Percentiles rank a stretch among this genome's conserved stretches.
Conservation (phyloP, 2,888 invertebrate genomes). For the Drosophila anomelani region DNA sequence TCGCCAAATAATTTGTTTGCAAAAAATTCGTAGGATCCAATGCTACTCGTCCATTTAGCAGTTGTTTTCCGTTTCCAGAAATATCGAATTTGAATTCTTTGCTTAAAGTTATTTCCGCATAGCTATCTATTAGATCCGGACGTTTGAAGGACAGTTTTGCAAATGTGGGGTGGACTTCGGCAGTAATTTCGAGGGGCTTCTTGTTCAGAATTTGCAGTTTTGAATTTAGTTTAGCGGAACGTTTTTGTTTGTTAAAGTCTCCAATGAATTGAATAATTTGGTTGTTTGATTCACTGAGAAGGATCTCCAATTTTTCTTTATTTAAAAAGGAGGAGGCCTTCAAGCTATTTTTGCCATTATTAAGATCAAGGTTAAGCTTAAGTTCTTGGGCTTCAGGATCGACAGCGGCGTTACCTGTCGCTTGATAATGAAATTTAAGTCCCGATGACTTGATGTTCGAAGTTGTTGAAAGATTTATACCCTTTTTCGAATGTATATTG, state of each 20-base stretch:
- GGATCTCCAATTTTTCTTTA: slow-evolving; percentile 81
- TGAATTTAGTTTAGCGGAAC: slow-evolving; percentile 60
- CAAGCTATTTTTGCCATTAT: slow-evolving; percentile 75
- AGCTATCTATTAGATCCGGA: slow-evolving; percentile 68
- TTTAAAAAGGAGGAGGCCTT: slow-evolving; percentile 75
- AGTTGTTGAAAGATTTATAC: slow-evolving; percentile 84
- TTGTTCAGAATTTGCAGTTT: slow-evolving; percentile 72
- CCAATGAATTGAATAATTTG: slow-evolving; percentile 69
- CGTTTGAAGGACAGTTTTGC: slow-evolving; percentile 70
- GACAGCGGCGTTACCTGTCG: slow-evolving; percentile 75
- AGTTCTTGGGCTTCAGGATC: slow-evolving; percentile 75
- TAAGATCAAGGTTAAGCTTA: slow-evolving; percentile 79
- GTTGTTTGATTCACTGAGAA: slow-evolving; percentile 69
- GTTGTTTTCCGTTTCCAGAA: slow-evolving; percentile 65
- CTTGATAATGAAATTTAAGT: slow-evolving; percentile 75
- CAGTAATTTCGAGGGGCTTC: slow-evolving; percentile 69
- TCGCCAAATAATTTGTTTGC: slow-evolving; percentile 74
- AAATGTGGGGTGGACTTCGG: slow-evolving; percentile 69
- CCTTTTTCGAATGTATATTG: slow-evolving; percentile 62
- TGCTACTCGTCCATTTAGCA: slow-evolving; percentile 78
- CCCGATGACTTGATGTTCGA: slow-evolving; percentile 85
- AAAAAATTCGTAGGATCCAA: slow-evolving; percentile 82
- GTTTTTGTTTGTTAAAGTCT: slow-evolving; percentile 70
- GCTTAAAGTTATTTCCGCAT: slow-evolving; percentile 75
- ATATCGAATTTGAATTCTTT: slow-evolving; percentile 77